A percentile compares a stretch with the other conserved stretches of the same genome.
phyloP scores from a whole-genome alignment of 2,113 vertebrate species.

The Castor canadensis region DNA sequence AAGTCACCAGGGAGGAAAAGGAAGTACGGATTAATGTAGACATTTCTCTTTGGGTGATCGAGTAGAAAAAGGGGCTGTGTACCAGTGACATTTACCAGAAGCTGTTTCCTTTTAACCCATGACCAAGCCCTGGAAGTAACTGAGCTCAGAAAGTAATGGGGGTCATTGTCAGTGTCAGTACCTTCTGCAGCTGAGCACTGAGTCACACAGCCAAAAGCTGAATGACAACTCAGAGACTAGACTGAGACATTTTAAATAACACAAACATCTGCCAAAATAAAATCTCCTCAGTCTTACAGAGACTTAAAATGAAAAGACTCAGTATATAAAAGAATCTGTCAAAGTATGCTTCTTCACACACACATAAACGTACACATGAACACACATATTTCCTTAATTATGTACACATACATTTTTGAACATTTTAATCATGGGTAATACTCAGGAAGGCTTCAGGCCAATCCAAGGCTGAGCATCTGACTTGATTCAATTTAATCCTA shows the following conservation, averaged over 20 bases:
- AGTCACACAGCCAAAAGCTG: slow-evolving; percentile 37
- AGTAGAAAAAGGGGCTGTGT: background rate
- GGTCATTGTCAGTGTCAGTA: background rate
- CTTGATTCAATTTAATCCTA: background rate
- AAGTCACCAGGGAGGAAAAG: background rate
- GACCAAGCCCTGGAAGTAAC: background rate
- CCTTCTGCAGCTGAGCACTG: slow-evolving; percentile 1
- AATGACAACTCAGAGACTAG: slow-evolving; percentile 9
- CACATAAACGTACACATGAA: no score
- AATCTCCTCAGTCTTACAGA: slow-evolving; percentile 55
- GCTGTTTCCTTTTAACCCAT: background rate
- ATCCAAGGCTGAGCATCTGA: background rate
- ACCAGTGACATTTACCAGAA: background rate
- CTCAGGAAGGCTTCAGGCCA: background rate
- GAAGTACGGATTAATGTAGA: background rate
- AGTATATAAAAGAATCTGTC: background rate
- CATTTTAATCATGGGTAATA: background rate
- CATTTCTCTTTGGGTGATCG: background rate
- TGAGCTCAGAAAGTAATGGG: background rate
- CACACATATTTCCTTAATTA: no score
- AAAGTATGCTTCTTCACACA: background rate
- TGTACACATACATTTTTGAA: background rate
- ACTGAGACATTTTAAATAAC: slow-evolving; percentile 60
- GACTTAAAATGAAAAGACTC: slow-evolving; percentile 9
- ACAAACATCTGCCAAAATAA: slow-evolving; percentile 47